Base-by-base conservation (phyloP, 2,113 vertebrate genomes). In the Octodon degus region DNA sequence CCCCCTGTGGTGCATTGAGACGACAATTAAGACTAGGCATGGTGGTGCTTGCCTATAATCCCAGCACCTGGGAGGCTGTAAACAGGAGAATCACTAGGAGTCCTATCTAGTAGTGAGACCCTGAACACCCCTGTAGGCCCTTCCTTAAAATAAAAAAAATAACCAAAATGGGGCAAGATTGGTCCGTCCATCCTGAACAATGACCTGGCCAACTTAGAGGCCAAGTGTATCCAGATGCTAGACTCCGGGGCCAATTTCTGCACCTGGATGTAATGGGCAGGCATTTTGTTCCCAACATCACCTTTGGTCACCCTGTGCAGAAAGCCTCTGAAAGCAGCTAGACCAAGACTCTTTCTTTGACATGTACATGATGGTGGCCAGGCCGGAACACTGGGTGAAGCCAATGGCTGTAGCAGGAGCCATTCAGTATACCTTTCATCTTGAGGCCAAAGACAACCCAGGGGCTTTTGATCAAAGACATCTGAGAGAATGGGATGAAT, bases 351-450 rank as follows among this genome's bases (percentile, higher is more conserved):
- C 50, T 50, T 50, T 50, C 50, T 50, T 50, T 50, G 99, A 99
- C 90, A 99, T 99, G 99, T 99, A 99, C 97, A 99, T 99, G 99
- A 99, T 99, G 99, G 99, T 99, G 30, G 99, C 99, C 77, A 98
- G 98, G 84, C 99, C 99, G 0, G 99, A 99, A 97, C 99, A 99
- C 98, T 99, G 99, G 99, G 99, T 99, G 96, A 99, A 99, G 81
- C 99, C 99, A 3, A 99, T 99, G 99, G 99, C 99, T 1, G 98
- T 99, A 30, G 99, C 99, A 0, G 99, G 99, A 83, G 99, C 99
- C 11, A 99, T 98, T 98, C 99, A 99, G 70, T 99, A 99, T 92
- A 99, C 99, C 3, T 99, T 99, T 92, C 99, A 99, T 63, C 95
- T 99, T 0, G 99, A 99, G 94, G 99, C 99, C 34, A 99, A 99